These are phyloP conservation scores for Antheraea mylitta DNA, from an alignment of 1,140 invertebrate genomes.

Conservation along the genomic window DNA sequence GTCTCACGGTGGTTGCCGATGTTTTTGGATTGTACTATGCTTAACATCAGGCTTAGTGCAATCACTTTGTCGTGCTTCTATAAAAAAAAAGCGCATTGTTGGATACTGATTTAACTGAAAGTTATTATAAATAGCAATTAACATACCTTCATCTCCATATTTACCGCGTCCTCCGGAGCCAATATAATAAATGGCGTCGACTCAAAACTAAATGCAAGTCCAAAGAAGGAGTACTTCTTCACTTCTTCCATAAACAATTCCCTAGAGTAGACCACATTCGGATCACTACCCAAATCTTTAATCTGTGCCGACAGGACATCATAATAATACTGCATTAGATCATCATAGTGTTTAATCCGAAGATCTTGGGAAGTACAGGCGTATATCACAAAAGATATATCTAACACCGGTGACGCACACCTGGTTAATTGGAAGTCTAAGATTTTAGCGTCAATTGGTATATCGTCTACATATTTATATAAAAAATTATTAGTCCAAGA, in stretches of 20 bases:
- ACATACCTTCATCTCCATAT: constrained; percentile 80
- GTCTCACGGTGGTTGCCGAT: no score
- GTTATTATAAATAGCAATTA: not conserved
- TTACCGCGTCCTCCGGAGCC: constrained; percentile 80
- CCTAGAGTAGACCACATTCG: constrained; percentile 80
- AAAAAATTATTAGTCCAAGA: constrained; percentile 88
- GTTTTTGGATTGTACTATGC: no score
- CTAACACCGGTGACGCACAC: constrained; percentile 80
- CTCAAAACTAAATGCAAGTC: constrained; percentile 82
- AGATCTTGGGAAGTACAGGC: constrained; percentile 81
- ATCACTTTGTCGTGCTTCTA: no score
- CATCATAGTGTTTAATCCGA: constrained; percentile 79
- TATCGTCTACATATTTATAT: constrained; percentile 68
- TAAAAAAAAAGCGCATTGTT: no score
- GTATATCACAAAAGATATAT: constrained; percentile 83
- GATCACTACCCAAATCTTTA: constrained; percentile 80
- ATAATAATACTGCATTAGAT: constrained; percentile 80
- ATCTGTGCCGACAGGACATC: constrained; percentile 78
- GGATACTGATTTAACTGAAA: no score
- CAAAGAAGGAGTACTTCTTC: constrained; percentile 81
- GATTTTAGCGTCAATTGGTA: constrained; percentile 78
- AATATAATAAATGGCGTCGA: constrained; percentile 81
- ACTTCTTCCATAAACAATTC: constrained; percentile 76
- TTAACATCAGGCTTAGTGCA: no score
- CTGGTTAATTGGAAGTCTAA: constrained; percentile 86